Evolutionary conservation across 2,888 invertebrate species (phyloP).

Genomic region (Pterostichus niger): DNA sequence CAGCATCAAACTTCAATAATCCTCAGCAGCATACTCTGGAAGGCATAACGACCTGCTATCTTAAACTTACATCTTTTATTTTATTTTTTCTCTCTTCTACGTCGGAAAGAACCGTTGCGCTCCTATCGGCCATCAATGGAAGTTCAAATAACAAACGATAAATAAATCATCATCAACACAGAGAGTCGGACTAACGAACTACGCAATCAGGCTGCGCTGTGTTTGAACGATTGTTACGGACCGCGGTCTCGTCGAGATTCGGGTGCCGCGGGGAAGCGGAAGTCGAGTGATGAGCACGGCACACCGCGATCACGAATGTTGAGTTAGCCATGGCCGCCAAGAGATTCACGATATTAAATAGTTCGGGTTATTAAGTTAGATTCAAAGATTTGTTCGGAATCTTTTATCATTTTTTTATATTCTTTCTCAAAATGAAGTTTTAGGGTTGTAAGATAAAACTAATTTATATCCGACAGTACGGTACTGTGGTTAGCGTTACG

Average conservation of each 20-base stretch:
- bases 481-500: no score
- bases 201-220: constrained; percentile 62
- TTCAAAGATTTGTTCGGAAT: background rate
- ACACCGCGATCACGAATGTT: no score
- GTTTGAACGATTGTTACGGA: constrained; percentile 61
- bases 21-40: constrained; percentile 46
- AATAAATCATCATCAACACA: constrained; percentile 67
- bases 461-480: no score
- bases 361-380: constrained; percentile 11
- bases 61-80: constrained; percentile 64
- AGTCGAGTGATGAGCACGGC: constrained; percentile 6
- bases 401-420: background rate
- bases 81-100: constrained; percentile 40
- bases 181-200: constrained; percentile 65
- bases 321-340: no score
- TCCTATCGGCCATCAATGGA: constrained; percentile 67
- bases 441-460: no score
- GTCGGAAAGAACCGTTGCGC: constrained; percentile 65
- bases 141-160: constrained; percentile 67
- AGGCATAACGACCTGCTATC: constrained; percentile 66
- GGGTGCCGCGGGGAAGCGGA: constrained; percentile 32
- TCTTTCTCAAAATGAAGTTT: no score
- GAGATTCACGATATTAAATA: constrained; percentile 1
- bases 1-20: constrained; percentile 27
- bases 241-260: constrained; percentile 7